Conservation (phyloP, 2,113 vertebrate genomes). For the Phainopepla nitens region DNA sequence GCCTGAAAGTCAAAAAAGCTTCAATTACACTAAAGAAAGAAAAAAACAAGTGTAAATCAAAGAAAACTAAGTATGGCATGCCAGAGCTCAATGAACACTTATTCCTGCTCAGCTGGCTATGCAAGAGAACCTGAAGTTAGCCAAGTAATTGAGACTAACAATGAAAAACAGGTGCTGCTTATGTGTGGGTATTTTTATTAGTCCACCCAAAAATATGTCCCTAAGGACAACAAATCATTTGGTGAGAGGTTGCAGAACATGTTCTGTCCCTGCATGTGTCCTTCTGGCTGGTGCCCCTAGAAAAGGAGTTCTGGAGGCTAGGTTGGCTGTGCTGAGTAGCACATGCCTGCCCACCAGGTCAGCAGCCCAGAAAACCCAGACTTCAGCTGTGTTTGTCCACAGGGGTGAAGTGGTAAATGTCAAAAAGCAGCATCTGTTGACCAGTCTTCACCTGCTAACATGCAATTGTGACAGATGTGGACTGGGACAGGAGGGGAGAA, state of each 20-base stretch:
- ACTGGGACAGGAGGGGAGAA: neutral
- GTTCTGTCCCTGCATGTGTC: accelerated
- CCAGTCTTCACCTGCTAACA: neutral
- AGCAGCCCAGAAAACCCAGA: neutral
- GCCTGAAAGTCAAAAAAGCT: neutral
- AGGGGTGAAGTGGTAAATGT: neutral
- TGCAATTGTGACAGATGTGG: accelerated
- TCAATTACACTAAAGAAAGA: neutral
- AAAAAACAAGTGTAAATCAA: neutral
- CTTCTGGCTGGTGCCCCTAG: neutral
- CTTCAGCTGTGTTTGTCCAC: neutral
- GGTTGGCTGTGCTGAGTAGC: neutral
- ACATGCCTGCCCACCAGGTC: neutral
- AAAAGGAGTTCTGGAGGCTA: neutral
- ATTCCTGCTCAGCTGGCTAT: neutral
- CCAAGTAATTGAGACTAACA: neutral
- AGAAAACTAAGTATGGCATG: neutral
- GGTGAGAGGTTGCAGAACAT: neutral
- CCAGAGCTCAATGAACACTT: neutral
- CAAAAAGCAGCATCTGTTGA: neutral
- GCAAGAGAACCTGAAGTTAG: neutral
- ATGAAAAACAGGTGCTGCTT: neutral
- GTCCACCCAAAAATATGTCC: neutral
- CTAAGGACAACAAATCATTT: neutral
- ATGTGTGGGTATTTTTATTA: neutral